Base-by-base conservation (phyloP, 1,140 invertebrate species). In the Drosophila mauritiana region DNA sequence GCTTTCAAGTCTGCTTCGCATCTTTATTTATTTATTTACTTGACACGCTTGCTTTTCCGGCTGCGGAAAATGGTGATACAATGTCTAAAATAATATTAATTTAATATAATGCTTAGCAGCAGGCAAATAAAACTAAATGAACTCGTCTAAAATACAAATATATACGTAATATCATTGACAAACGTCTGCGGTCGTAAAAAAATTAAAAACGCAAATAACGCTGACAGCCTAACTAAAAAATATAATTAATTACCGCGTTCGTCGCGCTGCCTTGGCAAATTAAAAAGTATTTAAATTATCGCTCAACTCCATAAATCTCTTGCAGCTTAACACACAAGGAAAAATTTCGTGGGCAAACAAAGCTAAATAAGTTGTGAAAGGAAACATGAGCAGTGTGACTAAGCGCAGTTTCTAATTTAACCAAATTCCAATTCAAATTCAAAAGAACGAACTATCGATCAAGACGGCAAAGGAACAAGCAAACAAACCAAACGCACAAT, bases 1-100 rank as follows among this genome's bases (percentile, higher is more conserved):
- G 73, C 84, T 88, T 89, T 88, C 64, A 78, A 84, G 63, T 80
- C 68, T 74, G 73, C 57, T 88, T 88, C 84, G 84, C 80, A 61
- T 89, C 63, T 88, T 88, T 88, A 88, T 88, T 88, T 88, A 89
- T 88, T 88, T 88, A 88, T 89, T 88, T 89, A 74, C 69, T 56
- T 74, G 73, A 31, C 53, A 68, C 53, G 37, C 25, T 72, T 67
- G 64, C 51, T 72, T 45, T 83, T 56, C 4, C 34, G 48, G 48
- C 15, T 10, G 40, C 17, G 22, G 48, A 53, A 46, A 37, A 36
- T 5, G 10, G 4, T 25, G 12, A 25, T 39, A 46, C 11, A 46
- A 46, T n/a, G 40, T 42, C 11, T 22, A 20, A 11, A 20, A 53
- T 5, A 54, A 31, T 15, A 45, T 37, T 10, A 37, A 61, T 15